A percentile compares a stretch with the other conserved stretches of the same genome.
Evolutionary conservation across 2,797 vertebrate species (phyloP).

Genomic region (Macroramphosus scolopax): DNA sequence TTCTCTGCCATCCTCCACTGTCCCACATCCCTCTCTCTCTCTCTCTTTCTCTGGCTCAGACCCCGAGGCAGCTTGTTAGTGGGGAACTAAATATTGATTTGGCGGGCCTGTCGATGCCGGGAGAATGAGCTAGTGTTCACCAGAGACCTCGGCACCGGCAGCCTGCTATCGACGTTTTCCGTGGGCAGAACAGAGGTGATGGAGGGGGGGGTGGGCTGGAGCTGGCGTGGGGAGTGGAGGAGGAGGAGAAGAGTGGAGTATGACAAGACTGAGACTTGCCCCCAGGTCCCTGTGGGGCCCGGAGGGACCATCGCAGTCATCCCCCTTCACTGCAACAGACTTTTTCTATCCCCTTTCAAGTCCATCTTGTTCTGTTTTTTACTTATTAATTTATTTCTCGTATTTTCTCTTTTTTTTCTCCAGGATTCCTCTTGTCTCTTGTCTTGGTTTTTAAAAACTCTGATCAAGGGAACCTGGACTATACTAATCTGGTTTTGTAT

Average conservation of each 20-base stretch:
- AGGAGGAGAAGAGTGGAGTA: conserved; percentile 84
- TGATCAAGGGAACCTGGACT: conserved; percentile 69
- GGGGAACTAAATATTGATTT: conserved; percentile 99
- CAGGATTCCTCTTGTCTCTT: conserved; percentile 14
- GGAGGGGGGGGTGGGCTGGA: conserved; percentile 74
- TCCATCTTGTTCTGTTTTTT: conserved; percentile 74
- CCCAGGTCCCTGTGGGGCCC: conserved; percentile 86
- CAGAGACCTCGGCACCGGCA: conserved; percentile 97
- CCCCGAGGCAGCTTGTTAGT: conserved; percentile 99
- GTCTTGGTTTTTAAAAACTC: conserved; percentile 75
- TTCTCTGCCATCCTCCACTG: conserved; percentile 90
- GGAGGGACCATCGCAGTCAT: conserved; percentile 89
- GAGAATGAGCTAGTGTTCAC: conserved; percentile 99
- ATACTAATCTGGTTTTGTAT: conserved; percentile 8
- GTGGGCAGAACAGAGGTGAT: conserved; percentile 81
- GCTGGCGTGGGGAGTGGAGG: conserved; percentile 50
- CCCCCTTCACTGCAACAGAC: conserved; percentile 72
- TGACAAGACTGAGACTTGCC: conserved; percentile 95
- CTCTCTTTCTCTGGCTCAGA: conserved; percentile 95
- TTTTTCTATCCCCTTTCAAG: conserved; percentile 95
- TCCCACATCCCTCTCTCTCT: conserved; percentile 89
- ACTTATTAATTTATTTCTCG: conserved; percentile 56
- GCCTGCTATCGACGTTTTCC: conserved; percentile 96
- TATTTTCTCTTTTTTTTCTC: conserved; percentile 36
- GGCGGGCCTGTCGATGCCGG: conserved; percentile 99